Percentiles rank a stretch among this genome's conserved stretches.
Conservation (phyloP, 2,797 vertebrate genomes). For the Phoebastria nigripes region DNA sequence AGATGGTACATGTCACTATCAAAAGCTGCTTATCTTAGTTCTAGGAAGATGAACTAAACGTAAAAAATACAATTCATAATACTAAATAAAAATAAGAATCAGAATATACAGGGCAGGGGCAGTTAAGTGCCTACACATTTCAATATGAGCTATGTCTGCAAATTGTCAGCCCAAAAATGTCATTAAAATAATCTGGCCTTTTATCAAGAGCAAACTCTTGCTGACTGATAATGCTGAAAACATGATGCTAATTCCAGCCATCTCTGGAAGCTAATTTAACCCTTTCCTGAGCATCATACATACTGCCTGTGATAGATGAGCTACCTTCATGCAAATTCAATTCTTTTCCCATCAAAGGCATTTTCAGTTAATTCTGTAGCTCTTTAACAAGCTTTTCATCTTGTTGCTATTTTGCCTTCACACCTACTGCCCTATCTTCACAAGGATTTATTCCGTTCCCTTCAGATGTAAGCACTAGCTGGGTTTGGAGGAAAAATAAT, state of each 20-base stretch:
- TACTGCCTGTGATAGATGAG: not conserved
- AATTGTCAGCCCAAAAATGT: not conserved
- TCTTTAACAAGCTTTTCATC: not conserved
- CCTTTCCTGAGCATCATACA: not conserved
- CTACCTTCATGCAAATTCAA: not conserved
- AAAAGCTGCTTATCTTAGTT: not conserved
- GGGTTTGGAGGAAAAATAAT: not conserved
- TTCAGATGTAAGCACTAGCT: not conserved
- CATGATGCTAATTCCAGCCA: not conserved
- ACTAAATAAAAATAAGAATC: not conserved
- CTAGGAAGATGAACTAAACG: not conserved
- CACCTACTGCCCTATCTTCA: not conserved
- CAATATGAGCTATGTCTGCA: not conserved
- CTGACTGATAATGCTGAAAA: slow-evolving; percentile 14
- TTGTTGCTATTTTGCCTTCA: not conserved
- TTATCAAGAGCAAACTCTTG: slow-evolving; percentile 6
- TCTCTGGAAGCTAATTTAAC: slow-evolving; percentile 18
- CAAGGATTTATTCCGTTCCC: not conserved
- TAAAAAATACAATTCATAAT: not conserved
- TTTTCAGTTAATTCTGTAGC: not conserved
- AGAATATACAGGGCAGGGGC: not conserved
- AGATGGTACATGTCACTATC: not conserved
- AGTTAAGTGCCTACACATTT: not conserved
- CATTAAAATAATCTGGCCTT: not conserved
- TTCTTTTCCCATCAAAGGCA: not conserved